A percentile compares a stretch with the other conserved stretches of the same genome.
Conservation (phyloP, 2,888 invertebrate genomes). For the Theretra japonica region DNA sequence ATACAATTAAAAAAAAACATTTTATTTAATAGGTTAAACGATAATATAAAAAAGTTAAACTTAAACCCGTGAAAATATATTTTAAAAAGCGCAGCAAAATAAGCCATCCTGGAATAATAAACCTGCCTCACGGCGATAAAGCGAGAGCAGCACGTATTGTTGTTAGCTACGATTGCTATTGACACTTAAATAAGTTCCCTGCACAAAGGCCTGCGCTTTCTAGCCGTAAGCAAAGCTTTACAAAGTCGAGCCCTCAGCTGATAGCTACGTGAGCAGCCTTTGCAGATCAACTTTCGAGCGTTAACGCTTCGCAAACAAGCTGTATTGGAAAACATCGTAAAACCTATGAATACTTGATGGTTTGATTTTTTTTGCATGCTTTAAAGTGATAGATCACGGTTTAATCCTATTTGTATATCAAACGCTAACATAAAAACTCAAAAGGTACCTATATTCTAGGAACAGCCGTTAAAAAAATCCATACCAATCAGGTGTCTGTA, state of each 20-base stretch:
- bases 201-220: constrained; percentile 36
- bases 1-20: too few species aligned
- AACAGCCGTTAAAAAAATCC: too few species aligned
- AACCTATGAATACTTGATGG: not conserved
- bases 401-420: not conserved
- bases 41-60: too few species aligned
- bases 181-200: constrained; percentile 30
- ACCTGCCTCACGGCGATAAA: constrained; percentile 11
- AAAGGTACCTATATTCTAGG: not conserved
- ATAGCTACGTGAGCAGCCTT: constrained; percentile 22
- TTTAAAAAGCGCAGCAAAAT: constrained; percentile 1
- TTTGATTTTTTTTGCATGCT: not conserved
- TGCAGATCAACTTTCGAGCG: constrained; percentile 24
- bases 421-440: not conserved
- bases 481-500: too few species aligned
- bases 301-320: constrained; percentile 6
- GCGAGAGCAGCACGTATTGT: constrained; percentile 11
- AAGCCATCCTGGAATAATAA: not conserved
- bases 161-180: constrained; percentile 21
- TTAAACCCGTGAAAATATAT: too few species aligned
- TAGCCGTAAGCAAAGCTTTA: constrained; percentile 32
- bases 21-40: too few species aligned
- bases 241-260: constrained; percentile 26
- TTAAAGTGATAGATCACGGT: not conserved
- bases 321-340: constrained; percentile 16